Percentiles rank a stretch among this genome's conserved stretches.
Conservation (phyloP, 1,140 invertebrate species). For the Drosophila ogumai region DNA sequence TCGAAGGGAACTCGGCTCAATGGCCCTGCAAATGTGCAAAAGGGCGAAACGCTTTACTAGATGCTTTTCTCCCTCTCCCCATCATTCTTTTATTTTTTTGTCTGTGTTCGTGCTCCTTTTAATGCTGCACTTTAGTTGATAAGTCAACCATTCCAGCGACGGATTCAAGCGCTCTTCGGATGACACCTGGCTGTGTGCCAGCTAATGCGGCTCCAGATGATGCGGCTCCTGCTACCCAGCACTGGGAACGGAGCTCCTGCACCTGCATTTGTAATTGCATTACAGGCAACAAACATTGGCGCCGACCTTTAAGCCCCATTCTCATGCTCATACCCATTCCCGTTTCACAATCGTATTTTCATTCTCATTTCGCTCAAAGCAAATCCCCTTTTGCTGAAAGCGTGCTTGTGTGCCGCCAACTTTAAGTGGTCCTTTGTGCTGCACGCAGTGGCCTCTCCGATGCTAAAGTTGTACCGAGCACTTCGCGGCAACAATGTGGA, state of each 20-base stretch:
- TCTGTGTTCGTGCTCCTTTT: slow-evolving; percentile 46
- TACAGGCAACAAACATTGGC: slow-evolving; percentile 50
- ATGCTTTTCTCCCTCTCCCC: slow-evolving; percentile 8
- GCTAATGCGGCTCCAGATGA: slow-evolving; percentile 28
- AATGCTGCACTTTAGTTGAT: slow-evolving; percentile 81
- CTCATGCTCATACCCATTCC: not conserved
- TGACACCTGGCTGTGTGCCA: slow-evolving; percentile 64
- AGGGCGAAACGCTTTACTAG: slow-evolving; percentile 44
- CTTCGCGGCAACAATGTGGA: slow-evolving; percentile 65
- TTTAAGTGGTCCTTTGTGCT: slow-evolving; percentile 78
- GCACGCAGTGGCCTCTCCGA: slow-evolving; percentile 31
- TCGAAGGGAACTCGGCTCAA: slow-evolving; percentile 28
- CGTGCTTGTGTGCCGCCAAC: slow-evolving; percentile 49
- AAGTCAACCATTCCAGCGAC: slow-evolving; percentile 67
- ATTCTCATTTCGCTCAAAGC: slow-evolving; percentile 61
- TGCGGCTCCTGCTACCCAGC: slow-evolving; percentile 5
- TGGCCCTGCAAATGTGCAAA: slow-evolving; percentile 62
- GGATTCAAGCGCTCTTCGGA: slow-evolving; percentile 15
- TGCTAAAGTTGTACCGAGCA: slow-evolving; percentile 41
- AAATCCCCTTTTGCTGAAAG: slow-evolving; percentile 54
- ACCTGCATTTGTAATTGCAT: slow-evolving; percentile 76
- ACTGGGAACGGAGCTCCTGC: slow-evolving; percentile 7
- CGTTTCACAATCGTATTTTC: slow-evolving; percentile 18
- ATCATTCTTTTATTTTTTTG: slow-evolving; percentile 20
- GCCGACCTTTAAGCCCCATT: slow-evolving; percentile 36